Percentiles rank a stretch among this genome's conserved stretches.
These are phyloP conservation scores for Rhyacophila evoluta DNA, from an alignment of 2,888 invertebrate species.

Conservation along the genomic window DNA sequence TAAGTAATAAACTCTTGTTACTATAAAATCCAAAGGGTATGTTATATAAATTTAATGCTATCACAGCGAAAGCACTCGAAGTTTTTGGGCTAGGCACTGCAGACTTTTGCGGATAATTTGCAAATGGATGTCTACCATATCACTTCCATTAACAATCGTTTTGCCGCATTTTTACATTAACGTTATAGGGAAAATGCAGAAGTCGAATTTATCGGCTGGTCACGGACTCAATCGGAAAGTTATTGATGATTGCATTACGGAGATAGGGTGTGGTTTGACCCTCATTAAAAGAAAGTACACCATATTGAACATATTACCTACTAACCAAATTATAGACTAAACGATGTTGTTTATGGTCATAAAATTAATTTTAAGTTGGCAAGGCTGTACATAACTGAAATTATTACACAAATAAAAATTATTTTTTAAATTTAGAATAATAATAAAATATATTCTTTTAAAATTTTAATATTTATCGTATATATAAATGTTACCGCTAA, in stretches of 20 bases:
- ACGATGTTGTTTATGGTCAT: background rate
- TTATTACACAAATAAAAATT: no score
- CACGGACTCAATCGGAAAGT: slow-evolving; percentile 31
- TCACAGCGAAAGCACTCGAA: background rate
- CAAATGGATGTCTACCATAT: slow-evolving; percentile 41
- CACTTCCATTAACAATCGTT: slow-evolving; percentile 40
- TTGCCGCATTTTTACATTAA: slow-evolving; percentile 53
- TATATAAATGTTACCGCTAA: no score
- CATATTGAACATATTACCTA: background rate
- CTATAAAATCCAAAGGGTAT: background rate
- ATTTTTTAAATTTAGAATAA: no score
- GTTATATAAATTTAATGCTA: background rate
- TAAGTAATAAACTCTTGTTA: background rate
- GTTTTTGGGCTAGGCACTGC: slow-evolving; percentile 39
- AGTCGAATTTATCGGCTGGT: slow-evolving; percentile 27
- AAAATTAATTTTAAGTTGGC: no score
- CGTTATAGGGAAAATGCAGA: slow-evolving; percentile 46
- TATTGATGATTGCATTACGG: slow-evolving; percentile 34
- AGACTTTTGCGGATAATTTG: slow-evolving; percentile 43
- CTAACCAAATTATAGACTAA: background rate
- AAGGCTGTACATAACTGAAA: no score
- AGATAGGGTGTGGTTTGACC: background rate
- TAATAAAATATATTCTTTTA: no score
- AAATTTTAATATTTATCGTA: no score
- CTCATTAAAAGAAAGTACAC: background rate